Percentiles rank a stretch among this genome's conserved stretches.
phyloP scores from a whole-genome alignment of 1,140 invertebrate species.

The Drosophila ficusphila region DNA sequence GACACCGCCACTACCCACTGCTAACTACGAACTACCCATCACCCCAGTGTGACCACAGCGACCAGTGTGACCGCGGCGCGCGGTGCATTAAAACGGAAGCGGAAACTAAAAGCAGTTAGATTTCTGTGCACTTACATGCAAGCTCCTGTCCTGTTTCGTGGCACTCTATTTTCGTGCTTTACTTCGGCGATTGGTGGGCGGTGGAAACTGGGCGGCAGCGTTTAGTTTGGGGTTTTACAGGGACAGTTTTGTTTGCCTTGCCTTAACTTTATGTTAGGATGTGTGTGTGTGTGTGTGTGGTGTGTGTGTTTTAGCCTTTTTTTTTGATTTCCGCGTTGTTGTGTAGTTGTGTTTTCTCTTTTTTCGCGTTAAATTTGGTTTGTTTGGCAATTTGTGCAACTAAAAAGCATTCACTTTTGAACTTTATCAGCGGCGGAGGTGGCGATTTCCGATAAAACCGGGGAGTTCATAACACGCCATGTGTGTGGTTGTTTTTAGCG shows the following conservation, averaged over 20 bases:
- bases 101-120: slow-evolving; percentile 79
- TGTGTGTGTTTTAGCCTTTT: no score
- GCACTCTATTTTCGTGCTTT: slow-evolving; percentile 43
- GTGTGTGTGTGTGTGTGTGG: slow-evolving; percentile 2
- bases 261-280: slow-evolving; percentile 14
- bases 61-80: slow-evolving; percentile 49
- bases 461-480: slow-evolving; percentile 2
- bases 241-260: slow-evolving; percentile 29
- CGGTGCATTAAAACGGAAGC: slow-evolving; percentile 76
- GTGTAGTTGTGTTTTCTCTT: neutral
- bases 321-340: slow-evolving; percentile 20
- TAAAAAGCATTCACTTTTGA: slow-evolving; percentile 80
- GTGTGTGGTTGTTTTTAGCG: slow-evolving; percentile 44
- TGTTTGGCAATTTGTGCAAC: slow-evolving; percentile 79
- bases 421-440: slow-evolving; percentile 61
- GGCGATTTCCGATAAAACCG: slow-evolving; percentile 17
- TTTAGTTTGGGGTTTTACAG: slow-evolving; percentile 18
- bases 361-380: slow-evolving; percentile 51
- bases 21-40: no score
- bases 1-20: no score
- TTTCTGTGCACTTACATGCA: slow-evolving; percentile 70
- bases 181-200: slow-evolving; percentile 42
- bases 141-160: slow-evolving; percentile 12
- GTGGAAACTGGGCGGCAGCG: slow-evolving; percentile 6
- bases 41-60: slow-evolving; percentile 29